Conservation (phyloP, 2,113 vertebrate genomes). For the Clarias macrocephalus region DNA sequence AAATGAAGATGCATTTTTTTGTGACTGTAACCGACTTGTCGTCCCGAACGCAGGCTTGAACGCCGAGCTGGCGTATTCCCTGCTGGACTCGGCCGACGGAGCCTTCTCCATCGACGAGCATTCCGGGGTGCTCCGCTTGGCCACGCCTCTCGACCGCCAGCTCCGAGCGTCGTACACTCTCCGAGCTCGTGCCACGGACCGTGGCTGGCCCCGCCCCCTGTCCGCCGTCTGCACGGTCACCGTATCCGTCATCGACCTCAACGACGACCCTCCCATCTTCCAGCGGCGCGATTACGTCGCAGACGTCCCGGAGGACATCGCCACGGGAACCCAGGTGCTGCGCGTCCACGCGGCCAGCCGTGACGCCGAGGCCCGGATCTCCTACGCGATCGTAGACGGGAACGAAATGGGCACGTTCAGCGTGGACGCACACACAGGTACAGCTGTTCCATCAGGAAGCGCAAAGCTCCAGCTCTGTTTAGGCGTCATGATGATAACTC, state of each 20-base stretch:
- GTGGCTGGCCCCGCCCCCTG: slow-evolving; percentile 79
- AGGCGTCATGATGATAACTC: background rate
- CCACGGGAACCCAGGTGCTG: slow-evolving; percentile 84
- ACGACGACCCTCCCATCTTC: slow-evolving; percentile 95
- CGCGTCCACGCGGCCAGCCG: slow-evolving; percentile 89
- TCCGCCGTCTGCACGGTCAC: slow-evolving; percentile 77
- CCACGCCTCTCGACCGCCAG: slow-evolving; percentile 87
- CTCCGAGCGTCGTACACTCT: slow-evolving; percentile 81
- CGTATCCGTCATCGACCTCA: slow-evolving; percentile 93
- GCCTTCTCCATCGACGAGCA: slow-evolving; percentile 88
- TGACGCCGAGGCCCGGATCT: slow-evolving; percentile 88
- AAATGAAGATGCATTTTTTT: no score
- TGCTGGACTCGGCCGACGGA: slow-evolving; percentile 84
- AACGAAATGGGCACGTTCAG: slow-evolving; percentile 94
- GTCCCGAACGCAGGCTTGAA: slow-evolving; percentile 76
- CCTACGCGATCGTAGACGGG: slow-evolving; percentile 88
- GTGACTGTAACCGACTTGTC: no score
- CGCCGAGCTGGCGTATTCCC: slow-evolving; percentile 81
- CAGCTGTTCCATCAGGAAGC: background rate
- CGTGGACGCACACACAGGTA: slow-evolving; percentile 85
- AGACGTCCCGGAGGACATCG: slow-evolving; percentile 81
- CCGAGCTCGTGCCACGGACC: slow-evolving; percentile 82
- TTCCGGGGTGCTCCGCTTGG: slow-evolving; percentile 84
- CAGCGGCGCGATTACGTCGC: slow-evolving; percentile 89
- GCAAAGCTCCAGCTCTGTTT: background rate